Evolutionary conservation across 1,140 invertebrate species (phyloP), one percentile per base, ranked within the genome.

Genomic region (Mercenaria mercenaria): DNA sequence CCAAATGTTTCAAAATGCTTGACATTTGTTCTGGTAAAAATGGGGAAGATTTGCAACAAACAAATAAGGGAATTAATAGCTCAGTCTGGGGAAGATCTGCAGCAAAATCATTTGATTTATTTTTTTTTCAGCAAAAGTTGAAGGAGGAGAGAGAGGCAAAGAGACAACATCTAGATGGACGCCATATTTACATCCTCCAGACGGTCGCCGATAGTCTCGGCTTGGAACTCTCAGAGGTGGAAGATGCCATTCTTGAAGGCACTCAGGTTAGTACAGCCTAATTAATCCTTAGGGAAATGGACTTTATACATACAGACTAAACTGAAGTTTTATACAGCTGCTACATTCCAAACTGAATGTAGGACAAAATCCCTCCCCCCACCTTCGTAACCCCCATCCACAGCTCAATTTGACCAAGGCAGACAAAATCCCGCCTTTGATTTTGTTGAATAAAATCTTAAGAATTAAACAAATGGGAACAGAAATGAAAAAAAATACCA

Each of bases 121-220:
- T 92, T 72, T 83, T 20, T 91, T 92, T 95, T n/a, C 93, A 96
- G 95, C 95, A 95, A 96, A 96, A 95, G 90, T 90, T 96, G 84
- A 96, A 96, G 89, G 96, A 96, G 91, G 96, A 96, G 89, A 88
- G 95, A 77, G 95, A 96, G 72, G 93, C 94, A 0, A 96, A 96
- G 85, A 88, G 96, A 89, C 91, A 92, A 3, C 93, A 95, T 81
- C 91, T 96, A 10, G 96, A 96, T 93, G 94, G 95, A 23, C 91
- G 95, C 0, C 96, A 96, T 91, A 91, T 90, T 32, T 95, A 96
- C 88, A 93, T 96, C 43, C 91, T 96, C 39, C 92, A 94, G 83
- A 95, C 94, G 0, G 95, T 96, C 32, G 95, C 95, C 13, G 94
- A 96, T 89, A 91, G 93, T 59, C 92, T 96, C 32, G 95, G 94